Conservation (phyloP, 2,888 invertebrate genomes). For the Adelognathus sp. region DNA sequence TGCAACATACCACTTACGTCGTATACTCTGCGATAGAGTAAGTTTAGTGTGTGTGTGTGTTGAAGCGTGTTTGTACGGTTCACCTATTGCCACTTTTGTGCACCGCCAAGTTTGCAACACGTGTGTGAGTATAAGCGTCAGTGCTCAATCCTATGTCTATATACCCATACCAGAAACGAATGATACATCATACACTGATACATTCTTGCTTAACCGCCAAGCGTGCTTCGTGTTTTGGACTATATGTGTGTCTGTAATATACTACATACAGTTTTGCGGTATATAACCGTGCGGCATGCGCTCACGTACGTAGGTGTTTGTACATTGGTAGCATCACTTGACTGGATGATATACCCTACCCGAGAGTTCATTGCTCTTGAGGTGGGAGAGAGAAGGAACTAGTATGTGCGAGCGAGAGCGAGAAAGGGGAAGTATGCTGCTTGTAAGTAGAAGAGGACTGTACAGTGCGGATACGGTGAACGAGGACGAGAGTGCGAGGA, state of each 20-base stretch:
- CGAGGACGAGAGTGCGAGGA: conserved; percentile 56
- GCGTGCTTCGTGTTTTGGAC: not conserved
- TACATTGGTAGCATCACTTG: conserved; percentile 78
- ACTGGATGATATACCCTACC: conserved; percentile 77
- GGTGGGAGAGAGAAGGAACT: conserved; percentile 69
- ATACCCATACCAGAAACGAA: conserved; percentile 27
- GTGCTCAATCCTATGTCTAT: conserved; percentile 43
- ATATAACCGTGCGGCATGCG: conserved; percentile 56
- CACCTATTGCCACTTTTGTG: not conserved
- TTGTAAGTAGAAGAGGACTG: conserved; percentile 1
- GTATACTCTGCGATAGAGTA: conserved; percentile 53
- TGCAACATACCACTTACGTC: conserved; percentile 47
- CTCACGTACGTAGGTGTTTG: conserved; percentile 62
- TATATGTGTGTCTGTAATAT: conserved; percentile 12
- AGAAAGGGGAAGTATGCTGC: conserved; percentile 39
- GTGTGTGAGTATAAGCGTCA: not conserved
- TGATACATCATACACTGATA: conserved; percentile 37
- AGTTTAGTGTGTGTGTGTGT: conserved; percentile 20
- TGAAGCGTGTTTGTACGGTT: conserved; percentile 12
- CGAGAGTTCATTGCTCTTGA: conserved; percentile 79
- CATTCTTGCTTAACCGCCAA: not conserved
- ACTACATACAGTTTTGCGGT: conserved; percentile 23
- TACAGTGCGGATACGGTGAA: conserved; percentile 23
- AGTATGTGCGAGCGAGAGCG: conserved; percentile 57
- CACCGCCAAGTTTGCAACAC: not conserved